Conservation (phyloP, 1,140 invertebrate species). For the Piezodorus guildinii region DNA sequence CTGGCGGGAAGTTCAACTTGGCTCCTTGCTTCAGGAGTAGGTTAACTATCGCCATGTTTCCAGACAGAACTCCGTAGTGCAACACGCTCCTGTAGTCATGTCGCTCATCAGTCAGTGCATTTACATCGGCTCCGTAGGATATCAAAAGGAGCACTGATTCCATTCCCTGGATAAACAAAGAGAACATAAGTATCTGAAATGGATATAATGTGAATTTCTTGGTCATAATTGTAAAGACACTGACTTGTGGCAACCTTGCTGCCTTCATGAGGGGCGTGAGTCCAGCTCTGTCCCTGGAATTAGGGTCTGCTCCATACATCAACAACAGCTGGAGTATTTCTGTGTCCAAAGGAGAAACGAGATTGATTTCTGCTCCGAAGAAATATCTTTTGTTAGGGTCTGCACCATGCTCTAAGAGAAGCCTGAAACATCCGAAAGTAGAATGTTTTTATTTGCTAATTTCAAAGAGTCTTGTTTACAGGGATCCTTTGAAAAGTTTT, state of each 20-base stretch:
- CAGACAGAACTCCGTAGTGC: constrained; percentile 75
- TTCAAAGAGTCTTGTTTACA: neutral
- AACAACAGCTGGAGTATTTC: constrained; percentile 71
- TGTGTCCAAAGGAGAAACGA: constrained; percentile 61
- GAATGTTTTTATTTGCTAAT: neutral
- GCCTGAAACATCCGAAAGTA: constrained; percentile 27
- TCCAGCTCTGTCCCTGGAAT: constrained; percentile 71
- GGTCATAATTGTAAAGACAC: neutral
- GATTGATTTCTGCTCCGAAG: constrained; percentile 80
- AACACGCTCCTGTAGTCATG: constrained; percentile 73
- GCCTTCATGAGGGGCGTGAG: constrained; percentile 82
- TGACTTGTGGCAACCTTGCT: constrained; percentile 57
- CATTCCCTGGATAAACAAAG: constrained; percentile 46
- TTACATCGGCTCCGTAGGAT: constrained; percentile 67
- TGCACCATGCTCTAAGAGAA: constrained; percentile 55
- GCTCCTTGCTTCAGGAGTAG: constrained; percentile 72
- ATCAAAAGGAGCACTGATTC: constrained; percentile 63
- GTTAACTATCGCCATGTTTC: constrained; percentile 63
- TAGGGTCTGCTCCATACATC: constrained; percentile 72
- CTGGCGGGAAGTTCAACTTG: constrained; percentile 48
- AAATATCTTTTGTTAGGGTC: constrained; percentile 73
- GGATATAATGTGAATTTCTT: too few relatives aligned
- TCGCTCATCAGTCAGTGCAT: constrained; percentile 64
- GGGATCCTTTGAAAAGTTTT: neutral
- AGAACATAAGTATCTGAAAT: too few relatives aligned